Conservation (phyloP, 2,113 vertebrate species). For the Myrmophylax atrothorax region DNA sequence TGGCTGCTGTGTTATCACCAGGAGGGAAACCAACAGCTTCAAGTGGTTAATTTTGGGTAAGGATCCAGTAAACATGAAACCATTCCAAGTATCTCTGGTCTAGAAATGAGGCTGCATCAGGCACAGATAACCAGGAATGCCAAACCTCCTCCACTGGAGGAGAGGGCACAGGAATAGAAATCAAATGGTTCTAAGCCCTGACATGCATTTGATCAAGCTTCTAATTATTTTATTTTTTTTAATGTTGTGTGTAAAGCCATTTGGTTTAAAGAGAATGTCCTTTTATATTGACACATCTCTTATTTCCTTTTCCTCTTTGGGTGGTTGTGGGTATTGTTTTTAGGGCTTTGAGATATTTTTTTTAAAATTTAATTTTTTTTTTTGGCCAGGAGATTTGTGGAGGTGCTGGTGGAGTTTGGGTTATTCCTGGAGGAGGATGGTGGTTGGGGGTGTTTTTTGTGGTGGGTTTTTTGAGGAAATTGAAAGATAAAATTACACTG, state of each 20-base stretch:
- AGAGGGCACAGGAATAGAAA: neutral
- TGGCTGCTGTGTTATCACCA: neutral
- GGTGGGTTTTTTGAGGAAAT: neutral
- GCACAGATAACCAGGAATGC: neutral
- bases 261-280: neutral
- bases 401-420: neutral
- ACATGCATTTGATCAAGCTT: neutral
- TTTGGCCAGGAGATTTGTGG: neutral
- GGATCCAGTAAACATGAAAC: neutral
- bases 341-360: neutral
- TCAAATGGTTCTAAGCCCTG: neutral
- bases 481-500: neutral
- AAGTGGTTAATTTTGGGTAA: neutral
- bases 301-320: neutral
- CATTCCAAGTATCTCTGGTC: neutral
- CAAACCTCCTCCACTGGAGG: neutral
- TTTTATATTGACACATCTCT: neutral
- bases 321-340: neutral
- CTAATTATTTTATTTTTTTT: neutral
- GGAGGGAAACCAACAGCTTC: neutral
- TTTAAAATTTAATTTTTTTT: neutral
- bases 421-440: neutral
- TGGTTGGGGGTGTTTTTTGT: fast-evolving
- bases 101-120: neutral
- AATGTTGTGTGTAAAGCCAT: neutral